phyloP scores from a whole-genome alignment of 1,140 invertebrate genomes.

The Asobara japonica region DNA sequence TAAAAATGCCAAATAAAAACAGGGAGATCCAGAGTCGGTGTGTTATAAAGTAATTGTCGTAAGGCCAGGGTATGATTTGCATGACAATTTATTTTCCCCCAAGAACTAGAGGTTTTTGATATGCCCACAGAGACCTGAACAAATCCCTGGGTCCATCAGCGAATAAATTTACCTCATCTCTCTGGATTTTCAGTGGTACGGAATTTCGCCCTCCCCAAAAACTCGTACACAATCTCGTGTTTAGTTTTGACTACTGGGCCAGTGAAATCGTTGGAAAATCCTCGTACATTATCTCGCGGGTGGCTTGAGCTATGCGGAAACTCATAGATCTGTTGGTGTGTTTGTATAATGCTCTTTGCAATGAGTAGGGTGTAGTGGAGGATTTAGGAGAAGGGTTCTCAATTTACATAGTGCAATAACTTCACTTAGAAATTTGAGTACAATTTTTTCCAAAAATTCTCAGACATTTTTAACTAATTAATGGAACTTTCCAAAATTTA shows the following conservation, averaged over 20 bases:
- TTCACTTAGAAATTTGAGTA: no score
- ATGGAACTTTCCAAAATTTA: no score
- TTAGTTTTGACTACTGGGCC: constrained; percentile 17
- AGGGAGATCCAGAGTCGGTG: no score
- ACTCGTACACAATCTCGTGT: constrained; percentile 25
- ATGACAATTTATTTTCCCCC: neutral
- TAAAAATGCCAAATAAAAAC: no score
- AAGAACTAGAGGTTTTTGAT: neutral
- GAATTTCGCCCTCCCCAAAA: neutral
- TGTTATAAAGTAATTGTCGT: no score
- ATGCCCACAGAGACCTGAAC: neutral
- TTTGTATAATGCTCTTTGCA: constrained; percentile 37
- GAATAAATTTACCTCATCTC: constrained; percentile 13
- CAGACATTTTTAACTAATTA: no score
- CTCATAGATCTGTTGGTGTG: neutral
- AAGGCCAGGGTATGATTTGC: neutral
- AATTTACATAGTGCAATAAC: constrained; percentile 48
- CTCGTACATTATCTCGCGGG: neutral
- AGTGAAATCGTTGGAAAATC: neutral
- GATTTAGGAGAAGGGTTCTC: constrained; percentile 39
- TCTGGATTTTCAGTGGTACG: neutral
- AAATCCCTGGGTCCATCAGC: constrained; percentile 10
- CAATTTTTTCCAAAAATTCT: no score
- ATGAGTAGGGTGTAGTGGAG: constrained; percentile 30
- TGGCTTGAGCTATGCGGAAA: neutral